phyloP scores from a whole-genome alignment of 2,797 vertebrate species.

The Antennarius maculatus region DNA sequence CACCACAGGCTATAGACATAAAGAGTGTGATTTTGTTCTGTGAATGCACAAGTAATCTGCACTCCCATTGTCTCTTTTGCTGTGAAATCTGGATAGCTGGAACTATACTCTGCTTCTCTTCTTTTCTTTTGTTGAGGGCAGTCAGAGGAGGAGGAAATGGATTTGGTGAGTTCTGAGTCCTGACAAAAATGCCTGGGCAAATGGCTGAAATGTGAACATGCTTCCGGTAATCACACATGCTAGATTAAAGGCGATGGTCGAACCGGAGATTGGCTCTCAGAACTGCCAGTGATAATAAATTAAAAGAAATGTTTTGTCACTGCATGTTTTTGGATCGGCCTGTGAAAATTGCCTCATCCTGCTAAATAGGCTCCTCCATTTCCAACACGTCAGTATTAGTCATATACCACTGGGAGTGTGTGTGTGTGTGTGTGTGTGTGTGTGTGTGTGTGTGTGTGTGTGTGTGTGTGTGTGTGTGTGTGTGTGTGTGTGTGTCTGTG shows the following conservation, averaged over 20 bases:
- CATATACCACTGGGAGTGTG: conserved; percentile 50
- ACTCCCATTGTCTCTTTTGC: conserved; percentile 11
- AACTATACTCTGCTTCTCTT: conserved; percentile 69
- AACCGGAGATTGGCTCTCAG: conserved; percentile 49
- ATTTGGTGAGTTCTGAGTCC: conserved; percentile 98
- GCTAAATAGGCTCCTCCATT: conserved; percentile 60
- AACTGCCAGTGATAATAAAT: conserved; percentile 50
- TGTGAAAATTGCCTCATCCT: conserved; percentile 71
- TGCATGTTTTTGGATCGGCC: conserved; percentile 79
- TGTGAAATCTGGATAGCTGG: conserved; percentile 27
- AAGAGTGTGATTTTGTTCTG: too few species aligned
- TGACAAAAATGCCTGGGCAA: conserved; percentile 72
- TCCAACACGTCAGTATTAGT: conserved; percentile 56
- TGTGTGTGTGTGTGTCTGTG: too few species aligned
- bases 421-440: background rate
- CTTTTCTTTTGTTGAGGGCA: conserved; percentile 86
- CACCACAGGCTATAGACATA: too few species aligned
- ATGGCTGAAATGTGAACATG: conserved; percentile 68
- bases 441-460: background rate
- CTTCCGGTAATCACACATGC: conserved; percentile 59
- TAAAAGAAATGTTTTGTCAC: conserved; percentile 59
- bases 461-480: too few species aligned
- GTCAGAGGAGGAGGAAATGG: conserved; percentile 99
- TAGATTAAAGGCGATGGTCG: conserved; percentile 54
- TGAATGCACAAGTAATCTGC: conserved; percentile 26